Evolutionary conservation across 2,888 invertebrate genomes (phyloP).

Genomic region (Drosophila trichaetosa): DNA sequence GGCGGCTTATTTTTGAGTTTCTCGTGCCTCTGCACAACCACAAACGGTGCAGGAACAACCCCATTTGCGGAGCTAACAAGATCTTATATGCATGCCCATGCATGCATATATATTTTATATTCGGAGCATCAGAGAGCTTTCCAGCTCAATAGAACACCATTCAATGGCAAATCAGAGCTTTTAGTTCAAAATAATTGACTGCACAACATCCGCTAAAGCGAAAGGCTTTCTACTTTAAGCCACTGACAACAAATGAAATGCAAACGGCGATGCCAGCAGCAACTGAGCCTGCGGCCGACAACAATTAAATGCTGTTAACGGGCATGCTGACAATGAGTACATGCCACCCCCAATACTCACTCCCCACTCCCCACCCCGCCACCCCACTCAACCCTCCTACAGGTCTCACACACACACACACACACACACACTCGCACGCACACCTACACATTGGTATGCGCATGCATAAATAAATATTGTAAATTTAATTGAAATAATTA

Average conservation of each 20-base stretch:
- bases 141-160: background rate
- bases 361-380: background rate
- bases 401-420: conserved; percentile 1
- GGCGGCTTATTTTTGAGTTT: conserved; percentile 30
- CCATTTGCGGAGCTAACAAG: conserved; percentile 2
- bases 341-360: conserved; percentile 19
- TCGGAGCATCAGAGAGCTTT: background rate
- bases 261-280: conserved; percentile 14
- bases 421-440: background rate
- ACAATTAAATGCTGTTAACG: conserved; percentile 33
- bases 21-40: background rate
- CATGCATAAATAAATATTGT: conserved; percentile 58
- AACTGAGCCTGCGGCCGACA: conserved; percentile 15
- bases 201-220: background rate
- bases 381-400: background rate
- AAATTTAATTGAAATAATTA: conserved; percentile 66
- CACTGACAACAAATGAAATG: conserved; percentile 16
- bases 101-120: background rate
- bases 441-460: conserved; percentile 6
- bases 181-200: background rate
- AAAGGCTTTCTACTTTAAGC: background rate
- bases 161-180: background rate
- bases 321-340: conserved; percentile 50
- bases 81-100: background rate
- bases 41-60: background rate